These are phyloP conservation scores for Antrozous pallidus DNA, from an alignment of 2,797 vertebrate species.

Conservation along the genomic window DNA sequence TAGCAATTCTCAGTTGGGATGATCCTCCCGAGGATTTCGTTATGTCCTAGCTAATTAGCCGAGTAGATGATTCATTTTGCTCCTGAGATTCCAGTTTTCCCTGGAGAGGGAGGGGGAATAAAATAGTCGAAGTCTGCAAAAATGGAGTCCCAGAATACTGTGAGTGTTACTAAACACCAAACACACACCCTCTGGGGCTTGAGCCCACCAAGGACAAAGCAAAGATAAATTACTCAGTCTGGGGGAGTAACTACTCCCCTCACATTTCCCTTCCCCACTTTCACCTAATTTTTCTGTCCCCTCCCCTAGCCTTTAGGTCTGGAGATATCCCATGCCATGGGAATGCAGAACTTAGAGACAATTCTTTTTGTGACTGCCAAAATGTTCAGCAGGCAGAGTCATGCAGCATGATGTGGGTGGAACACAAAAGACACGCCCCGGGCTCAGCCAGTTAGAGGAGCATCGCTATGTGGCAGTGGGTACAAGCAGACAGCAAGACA, in stretches of 20 bases:
- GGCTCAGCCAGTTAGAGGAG: background rate
- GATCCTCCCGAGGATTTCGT: constrained; percentile 61
- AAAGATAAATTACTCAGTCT: constrained; percentile 44
- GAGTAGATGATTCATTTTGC: constrained; percentile 69
- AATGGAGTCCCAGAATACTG: constrained; percentile 5
- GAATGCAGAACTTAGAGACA: constrained; percentile 16
- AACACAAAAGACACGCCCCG: background rate
- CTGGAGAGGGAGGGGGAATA: background rate
- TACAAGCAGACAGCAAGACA: background rate
- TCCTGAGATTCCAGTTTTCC: constrained; percentile 68
- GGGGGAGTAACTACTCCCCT: background rate
- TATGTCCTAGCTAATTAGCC: constrained; percentile 73
- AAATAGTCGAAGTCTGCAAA: constrained; percentile 68
- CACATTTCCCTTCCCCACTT: background rate
- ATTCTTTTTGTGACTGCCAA: constrained; percentile 34
- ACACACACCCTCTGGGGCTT: background rate
- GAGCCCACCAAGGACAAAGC: constrained; percentile 53
- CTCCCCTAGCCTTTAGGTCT: background rate
- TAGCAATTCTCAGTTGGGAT: constrained; percentile 58
- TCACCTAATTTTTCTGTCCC: background rate
- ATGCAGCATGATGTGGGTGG: background rate
- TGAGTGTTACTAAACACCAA: constrained; percentile 45
- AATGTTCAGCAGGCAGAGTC: background rate
- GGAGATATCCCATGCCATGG: background rate
- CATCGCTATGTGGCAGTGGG: accelerated